A percentile compares a stretch with the other conserved stretches of the same genome.
Evolutionary conservation across 2,888 invertebrate species (phyloP).

Genomic region (Chrysolina oricalcia): DNA sequence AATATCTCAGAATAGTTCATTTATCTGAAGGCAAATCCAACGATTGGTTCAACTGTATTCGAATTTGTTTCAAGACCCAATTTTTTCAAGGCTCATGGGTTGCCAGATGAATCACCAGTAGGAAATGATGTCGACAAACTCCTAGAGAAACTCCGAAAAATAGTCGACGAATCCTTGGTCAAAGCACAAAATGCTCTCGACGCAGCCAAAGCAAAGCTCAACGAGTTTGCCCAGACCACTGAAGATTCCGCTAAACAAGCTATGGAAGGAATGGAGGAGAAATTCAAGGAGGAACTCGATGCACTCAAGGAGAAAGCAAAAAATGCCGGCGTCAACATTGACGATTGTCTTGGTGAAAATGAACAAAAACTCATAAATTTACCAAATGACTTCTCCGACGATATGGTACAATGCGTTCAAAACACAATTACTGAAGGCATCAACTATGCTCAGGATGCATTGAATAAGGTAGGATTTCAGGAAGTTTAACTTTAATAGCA

Average conservation of each 20-base stretch:
- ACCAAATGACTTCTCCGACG: constrained; percentile 30
- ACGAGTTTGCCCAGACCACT: constrained; percentile 20
- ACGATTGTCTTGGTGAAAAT: constrained; percentile 39
- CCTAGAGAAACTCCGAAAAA: constrained; percentile 31
- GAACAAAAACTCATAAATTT: constrained; percentile 36
- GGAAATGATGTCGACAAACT: constrained; percentile 41
- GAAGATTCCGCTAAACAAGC: constrained; percentile 7
- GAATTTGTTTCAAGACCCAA: too few species aligned
- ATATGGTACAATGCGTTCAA: constrained; percentile 36
- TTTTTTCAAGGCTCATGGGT: not conserved
- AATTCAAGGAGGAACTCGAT: constrained; percentile 36
- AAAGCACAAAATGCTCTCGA: constrained; percentile 36
- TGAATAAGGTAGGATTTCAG: constrained; percentile 33
- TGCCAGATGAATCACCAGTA: not conserved
- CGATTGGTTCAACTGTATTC: too few species aligned
- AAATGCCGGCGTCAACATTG: constrained; percentile 44
- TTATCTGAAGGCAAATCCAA: too few species aligned
- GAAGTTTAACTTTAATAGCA: not conserved
- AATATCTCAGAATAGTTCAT: too few species aligned
- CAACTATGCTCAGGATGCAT: constrained; percentile 33
- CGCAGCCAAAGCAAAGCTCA: constrained; percentile 32
- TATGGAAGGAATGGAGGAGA: constrained; percentile 28
- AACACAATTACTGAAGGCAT: constrained; percentile 35
- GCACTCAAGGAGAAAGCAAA: constrained; percentile 40
- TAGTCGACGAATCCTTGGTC: constrained; percentile 38